Conservation (phyloP, 1,140 invertebrate genomes). For the Bombus fervidus region DNA sequence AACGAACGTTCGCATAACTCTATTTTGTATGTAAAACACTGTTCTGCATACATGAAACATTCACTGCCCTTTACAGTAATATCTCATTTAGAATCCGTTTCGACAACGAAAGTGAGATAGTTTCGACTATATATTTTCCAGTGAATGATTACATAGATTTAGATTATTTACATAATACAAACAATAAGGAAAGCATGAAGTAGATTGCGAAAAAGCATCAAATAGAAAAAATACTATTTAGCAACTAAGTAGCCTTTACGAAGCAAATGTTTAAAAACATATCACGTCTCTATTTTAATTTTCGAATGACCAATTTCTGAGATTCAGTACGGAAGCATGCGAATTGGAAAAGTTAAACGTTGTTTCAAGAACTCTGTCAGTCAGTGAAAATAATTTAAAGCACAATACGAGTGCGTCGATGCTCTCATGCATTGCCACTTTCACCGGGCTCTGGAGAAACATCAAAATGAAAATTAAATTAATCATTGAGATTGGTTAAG, state of each 20-base stretch:
- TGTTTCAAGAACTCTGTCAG: not conserved
- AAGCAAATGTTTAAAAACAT: not conserved
- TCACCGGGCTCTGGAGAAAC: slow-evolving; percentile 4
- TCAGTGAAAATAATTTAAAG: too few relatives aligned
- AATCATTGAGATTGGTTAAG: slow-evolving; percentile 10
- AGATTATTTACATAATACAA: not conserved
- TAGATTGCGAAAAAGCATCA: not conserved
- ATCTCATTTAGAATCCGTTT: not conserved
- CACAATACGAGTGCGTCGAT: too few relatives aligned
- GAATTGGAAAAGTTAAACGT: not conserved
- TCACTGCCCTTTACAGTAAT: not conserved
- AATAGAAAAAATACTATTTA: not conserved
- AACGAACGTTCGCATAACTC: not conserved
- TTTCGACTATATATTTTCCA: not conserved
- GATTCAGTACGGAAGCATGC: not conserved
- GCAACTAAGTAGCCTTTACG: not conserved
- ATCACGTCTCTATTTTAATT: not conserved
- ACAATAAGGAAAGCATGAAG: not conserved
- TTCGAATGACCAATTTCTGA: not conserved
- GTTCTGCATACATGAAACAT: not conserved
- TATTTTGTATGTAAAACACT: not conserved
- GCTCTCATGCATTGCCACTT: slow-evolving; percentile 19
- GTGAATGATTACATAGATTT: not conserved
- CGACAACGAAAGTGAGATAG: not conserved
- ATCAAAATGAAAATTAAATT: slow-evolving; percentile 8